Evolutionary conservation across 2,113 vertebrate species (phyloP).

Genomic region (Craseonycteris thonglongyai): DNA sequence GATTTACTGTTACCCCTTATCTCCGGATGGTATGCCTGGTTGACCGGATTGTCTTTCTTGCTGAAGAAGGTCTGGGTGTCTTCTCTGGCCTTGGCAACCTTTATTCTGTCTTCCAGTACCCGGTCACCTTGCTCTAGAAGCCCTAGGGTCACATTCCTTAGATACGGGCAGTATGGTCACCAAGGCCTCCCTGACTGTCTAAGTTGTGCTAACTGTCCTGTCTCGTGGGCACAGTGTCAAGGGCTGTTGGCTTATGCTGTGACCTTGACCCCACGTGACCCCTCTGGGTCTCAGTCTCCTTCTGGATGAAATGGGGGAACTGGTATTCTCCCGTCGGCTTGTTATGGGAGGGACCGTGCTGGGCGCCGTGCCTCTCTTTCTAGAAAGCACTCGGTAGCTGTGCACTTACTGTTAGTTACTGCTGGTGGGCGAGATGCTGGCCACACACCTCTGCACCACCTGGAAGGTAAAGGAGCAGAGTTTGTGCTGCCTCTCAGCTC

Average conservation of each 20-base stretch:
- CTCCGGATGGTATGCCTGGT: too few relatives aligned
- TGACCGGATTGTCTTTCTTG: too few relatives aligned
- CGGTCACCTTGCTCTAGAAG: too few relatives aligned
- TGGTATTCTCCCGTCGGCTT: neutral
- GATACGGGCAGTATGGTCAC: too few relatives aligned
- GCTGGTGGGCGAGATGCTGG: neutral
- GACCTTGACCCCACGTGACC: neutral
- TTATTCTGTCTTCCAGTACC: too few relatives aligned
- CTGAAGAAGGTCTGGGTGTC: too few relatives aligned
- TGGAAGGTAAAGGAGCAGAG: neutral
- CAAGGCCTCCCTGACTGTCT: too few relatives aligned
- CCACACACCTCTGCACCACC: neutral
- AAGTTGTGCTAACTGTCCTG: too few relatives aligned
- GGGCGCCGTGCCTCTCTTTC: rapidly evolving
- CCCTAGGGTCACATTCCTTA: too few relatives aligned
- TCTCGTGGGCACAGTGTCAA: neutral
- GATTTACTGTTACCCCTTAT: too few relatives aligned
- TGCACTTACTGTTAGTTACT: too few relatives aligned
- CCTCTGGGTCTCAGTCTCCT: neutral
- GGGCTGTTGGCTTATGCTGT: neutral
- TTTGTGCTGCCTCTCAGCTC: neutral
- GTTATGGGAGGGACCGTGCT: neutral
- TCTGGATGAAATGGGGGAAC: neutral
- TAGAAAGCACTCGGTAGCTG: neutral
- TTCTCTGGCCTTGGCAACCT: too few relatives aligned